These are phyloP conservation scores for Helicoverpa assulta DNA, from an alignment of 2,888 invertebrate species.

Conservation along the genomic window DNA sequence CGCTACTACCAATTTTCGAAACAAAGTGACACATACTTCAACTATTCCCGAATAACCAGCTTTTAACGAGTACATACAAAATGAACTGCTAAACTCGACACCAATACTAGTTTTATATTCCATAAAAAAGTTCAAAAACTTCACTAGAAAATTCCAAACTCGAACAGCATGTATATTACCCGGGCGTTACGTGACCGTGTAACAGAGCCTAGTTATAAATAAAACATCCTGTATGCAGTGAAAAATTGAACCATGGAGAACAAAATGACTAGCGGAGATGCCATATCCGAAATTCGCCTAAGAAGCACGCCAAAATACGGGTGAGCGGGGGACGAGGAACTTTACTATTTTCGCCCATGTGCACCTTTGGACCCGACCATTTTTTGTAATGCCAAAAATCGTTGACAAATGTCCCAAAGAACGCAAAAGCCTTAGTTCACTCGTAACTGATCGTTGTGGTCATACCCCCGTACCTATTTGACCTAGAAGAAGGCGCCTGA, in stretches of 20 bases:
- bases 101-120: constrained; percentile 30
- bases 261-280: too few species aligned
- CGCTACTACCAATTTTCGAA: constrained; percentile 1
- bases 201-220: constrained; percentile 48
- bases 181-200: constrained; percentile 52
- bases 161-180: constrained; percentile 20
- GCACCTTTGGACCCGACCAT: too few species aligned
- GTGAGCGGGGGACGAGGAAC: too few species aligned
- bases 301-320: too few species aligned
- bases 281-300: too few species aligned
- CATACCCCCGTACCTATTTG: too few species aligned
- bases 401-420: too few species aligned
- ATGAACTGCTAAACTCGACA: constrained; percentile 1
- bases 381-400: too few species aligned
- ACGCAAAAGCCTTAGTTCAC: too few species aligned
- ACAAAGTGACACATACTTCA: constrained; percentile 24
- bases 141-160: constrained; percentile 30
- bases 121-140: constrained; percentile 37
- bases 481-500: too few species aligned
- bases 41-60: constrained; percentile 12
- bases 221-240: constrained; percentile 45
- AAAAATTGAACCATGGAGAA: constrained; percentile 27
- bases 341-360: too few species aligned
- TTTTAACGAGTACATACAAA: constrained; percentile 20
- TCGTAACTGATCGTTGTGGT: too few species aligned